phyloP scores from a whole-genome alignment of 2,113 vertebrate genomes.

The Ia io region DNA sequence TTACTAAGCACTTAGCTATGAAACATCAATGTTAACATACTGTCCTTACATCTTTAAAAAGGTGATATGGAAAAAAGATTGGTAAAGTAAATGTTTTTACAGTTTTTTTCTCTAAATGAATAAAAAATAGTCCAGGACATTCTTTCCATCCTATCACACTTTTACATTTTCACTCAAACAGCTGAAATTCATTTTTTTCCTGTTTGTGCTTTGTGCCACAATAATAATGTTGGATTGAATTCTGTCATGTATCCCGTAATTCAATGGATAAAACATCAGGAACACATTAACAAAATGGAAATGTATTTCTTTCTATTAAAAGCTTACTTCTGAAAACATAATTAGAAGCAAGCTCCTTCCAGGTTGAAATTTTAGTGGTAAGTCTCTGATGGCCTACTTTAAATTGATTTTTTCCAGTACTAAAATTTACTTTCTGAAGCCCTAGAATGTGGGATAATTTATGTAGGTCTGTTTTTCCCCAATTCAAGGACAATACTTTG shows the following conservation, averaged over 20 bases:
- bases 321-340: slow-evolving; percentile 78
- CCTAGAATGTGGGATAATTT: slow-evolving; percentile 57
- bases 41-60: slow-evolving; percentile 35
- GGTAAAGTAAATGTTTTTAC: slow-evolving; percentile 69
- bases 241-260: slow-evolving; percentile 71
- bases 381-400: slow-evolving; percentile 63
- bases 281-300: slow-evolving; percentile 75
- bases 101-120: slow-evolving; percentile 57
- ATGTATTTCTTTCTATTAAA: slow-evolving; percentile 76
- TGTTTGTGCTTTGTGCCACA: slow-evolving; percentile 76
- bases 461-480: slow-evolving; percentile 47
- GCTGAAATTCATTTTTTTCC: slow-evolving; percentile 81
- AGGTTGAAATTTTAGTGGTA: slow-evolving; percentile 76
- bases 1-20: slow-evolving; percentile 27
- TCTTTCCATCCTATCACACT: slow-evolving; percentile 80
- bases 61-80: background rate
- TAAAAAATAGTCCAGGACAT: slow-evolving; percentile 58
- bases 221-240: slow-evolving; percentile 78
- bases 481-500: slow-evolving; percentile 51
- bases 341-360: slow-evolving; percentile 75
- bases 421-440: slow-evolving; percentile 65
- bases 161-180: slow-evolving; percentile 77
- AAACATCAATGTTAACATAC: slow-evolving; percentile 8
- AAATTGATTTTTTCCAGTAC: slow-evolving; percentile 70
- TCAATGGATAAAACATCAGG: slow-evolving; percentile 79